These are phyloP conservation scores for Lycopodina hypogea DNA, from an alignment of 37 sponge, comb jelly and placozoan species.

Conservation along the genomic window DNA sequence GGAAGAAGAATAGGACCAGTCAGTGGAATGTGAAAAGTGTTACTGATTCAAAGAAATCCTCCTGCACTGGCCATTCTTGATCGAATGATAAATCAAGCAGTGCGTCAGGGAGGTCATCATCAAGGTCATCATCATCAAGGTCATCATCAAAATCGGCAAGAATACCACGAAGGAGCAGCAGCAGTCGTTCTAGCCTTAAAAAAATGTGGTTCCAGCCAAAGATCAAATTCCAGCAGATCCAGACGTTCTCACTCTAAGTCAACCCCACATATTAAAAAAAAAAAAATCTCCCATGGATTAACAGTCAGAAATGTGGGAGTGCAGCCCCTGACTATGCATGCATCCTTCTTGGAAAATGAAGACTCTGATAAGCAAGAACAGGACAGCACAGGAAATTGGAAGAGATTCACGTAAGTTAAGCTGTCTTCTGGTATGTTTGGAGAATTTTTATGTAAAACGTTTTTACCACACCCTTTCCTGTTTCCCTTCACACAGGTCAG, in stretches of 20 bases:
- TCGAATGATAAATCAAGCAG: background rate
- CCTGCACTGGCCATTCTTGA: background rate
- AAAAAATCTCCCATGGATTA: background rate
- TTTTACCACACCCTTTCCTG: too few relatives aligned
- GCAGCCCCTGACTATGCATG: background rate
- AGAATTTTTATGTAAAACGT: too few relatives aligned
- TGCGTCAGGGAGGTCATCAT: background rate
- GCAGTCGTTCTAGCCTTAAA: too few relatives aligned
- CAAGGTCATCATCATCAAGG: background rate
- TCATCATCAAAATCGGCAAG: background rate
- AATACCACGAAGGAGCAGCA: background rate
- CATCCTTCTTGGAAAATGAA: background rate
- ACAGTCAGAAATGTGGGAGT: background rate
- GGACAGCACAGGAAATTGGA: too few relatives aligned
- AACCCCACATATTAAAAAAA: background rate
- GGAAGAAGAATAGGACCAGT: conserved; percentile 11
- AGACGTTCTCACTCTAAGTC: background rate
- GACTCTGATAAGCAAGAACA: too few relatives aligned
- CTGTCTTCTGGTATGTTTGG: too few relatives aligned
- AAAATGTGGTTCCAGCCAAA: background rate
- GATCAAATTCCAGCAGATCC: conserved; percentile 11
- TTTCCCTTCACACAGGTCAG: too few relatives aligned
- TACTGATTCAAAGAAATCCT: background rate
- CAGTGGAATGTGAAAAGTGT: background rate
- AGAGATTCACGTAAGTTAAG: too few relatives aligned